Conservation (phyloP, 1,140 invertebrate species). For the Myzus persicae region DNA sequence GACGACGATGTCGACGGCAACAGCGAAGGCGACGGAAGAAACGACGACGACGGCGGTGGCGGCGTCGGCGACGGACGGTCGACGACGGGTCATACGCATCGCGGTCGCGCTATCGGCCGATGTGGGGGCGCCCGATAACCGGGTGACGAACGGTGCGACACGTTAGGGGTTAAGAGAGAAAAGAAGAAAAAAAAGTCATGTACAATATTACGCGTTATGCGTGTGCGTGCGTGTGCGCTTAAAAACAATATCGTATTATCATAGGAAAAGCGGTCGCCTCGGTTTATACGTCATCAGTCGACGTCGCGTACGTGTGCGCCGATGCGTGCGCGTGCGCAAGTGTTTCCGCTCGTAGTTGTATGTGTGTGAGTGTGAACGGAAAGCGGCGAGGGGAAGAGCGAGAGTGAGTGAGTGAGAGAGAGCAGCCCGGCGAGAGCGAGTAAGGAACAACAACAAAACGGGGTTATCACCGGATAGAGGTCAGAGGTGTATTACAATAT, state of each 20-base stretch:
- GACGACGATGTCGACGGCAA: neutral
- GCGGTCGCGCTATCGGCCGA: neutral
- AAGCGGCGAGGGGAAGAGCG: neutral
- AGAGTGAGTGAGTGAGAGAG: neutral
- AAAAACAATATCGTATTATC: slow-evolving; percentile 43
- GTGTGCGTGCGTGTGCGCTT: neutral
- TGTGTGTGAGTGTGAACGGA: neutral
- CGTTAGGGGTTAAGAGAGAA: neutral
- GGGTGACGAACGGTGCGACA: neutral
- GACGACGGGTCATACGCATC: slow-evolving; percentile 16
- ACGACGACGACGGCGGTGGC: neutral
- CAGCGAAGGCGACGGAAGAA: neutral
- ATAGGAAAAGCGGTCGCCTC: neutral
- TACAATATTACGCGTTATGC: neutral
- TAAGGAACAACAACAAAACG: neutral
- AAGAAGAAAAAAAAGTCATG: neutral
- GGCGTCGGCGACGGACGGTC: neutral
- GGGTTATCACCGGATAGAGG: slow-evolving; percentile 20
- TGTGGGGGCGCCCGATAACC: neutral
- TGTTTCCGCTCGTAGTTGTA: neutral
- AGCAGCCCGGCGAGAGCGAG: neutral
- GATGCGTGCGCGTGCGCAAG: neutral
- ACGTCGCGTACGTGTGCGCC: neutral
- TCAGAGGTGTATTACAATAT: neutral
- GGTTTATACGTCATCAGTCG: slow-evolving; percentile 35